Evolutionary conservation across 2,113 vertebrate genomes (phyloP).

Genomic region (Nipponia nippon): DNA sequence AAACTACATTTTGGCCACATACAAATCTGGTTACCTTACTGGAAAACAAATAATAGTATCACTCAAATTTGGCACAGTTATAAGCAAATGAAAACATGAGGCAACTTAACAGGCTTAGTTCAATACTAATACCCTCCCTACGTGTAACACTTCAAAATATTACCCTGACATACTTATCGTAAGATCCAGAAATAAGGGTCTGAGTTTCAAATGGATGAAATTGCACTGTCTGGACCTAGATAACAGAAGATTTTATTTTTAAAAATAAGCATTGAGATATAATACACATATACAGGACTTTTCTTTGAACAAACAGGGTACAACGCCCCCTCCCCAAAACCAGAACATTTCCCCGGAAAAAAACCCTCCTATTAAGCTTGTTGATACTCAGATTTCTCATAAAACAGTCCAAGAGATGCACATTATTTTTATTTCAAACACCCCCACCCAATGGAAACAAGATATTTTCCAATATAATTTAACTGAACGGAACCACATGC

Average conservation of each 20-base stretch:
- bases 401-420: background rate
- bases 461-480: background rate
- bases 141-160: background rate
- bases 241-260: background rate
- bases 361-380: background rate
- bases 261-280: background rate
- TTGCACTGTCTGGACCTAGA: conserved; percentile 89
- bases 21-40: background rate
- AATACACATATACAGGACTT: background rate
- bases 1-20: background rate
- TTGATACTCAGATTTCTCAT: background rate
- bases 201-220: conserved; percentile 97
- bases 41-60: background rate
- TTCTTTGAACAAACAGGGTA: background rate
- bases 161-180: conserved; percentile 84
- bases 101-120: background rate
- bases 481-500: background rate
- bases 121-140: background rate
- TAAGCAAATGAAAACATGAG: background rate
- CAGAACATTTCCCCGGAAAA: background rate
- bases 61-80: background rate
- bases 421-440: background rate
- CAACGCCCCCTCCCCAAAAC: background rate
- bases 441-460: background rate
- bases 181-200: conserved; percentile 95